Percentiles rank a stretch among this genome's conserved stretches.
Conservation (phyloP, 2,113 vertebrate genomes). For the Scomber colias region DNA sequence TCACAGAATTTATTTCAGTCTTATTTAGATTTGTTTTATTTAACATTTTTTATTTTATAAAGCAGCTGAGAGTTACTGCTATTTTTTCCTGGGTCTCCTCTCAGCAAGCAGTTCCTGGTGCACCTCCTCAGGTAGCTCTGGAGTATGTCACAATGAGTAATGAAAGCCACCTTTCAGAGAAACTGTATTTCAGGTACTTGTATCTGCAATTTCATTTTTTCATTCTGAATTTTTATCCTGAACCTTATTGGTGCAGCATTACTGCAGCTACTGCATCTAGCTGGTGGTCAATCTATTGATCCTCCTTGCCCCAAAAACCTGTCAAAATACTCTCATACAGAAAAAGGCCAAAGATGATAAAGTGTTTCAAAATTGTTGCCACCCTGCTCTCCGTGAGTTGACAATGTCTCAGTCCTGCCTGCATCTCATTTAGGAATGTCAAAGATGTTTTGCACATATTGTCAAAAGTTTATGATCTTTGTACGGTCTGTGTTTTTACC, state of each 20-base stretch:
- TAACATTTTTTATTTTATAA: too few species aligned
- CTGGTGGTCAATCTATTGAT: not conserved
- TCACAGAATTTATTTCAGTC: too few species aligned
- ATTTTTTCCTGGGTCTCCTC: slow-evolving; percentile 11
- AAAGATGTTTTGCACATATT: not conserved
- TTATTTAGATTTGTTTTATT: too few species aligned
- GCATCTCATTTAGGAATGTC: too few species aligned
- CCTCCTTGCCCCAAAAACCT: not conserved
- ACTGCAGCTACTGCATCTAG: not conserved
- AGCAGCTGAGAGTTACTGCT: slow-evolving; percentile 4
- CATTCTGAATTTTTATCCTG: not conserved
- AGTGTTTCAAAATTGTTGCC: too few species aligned
- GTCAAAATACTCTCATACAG: not conserved
- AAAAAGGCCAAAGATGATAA: not conserved
- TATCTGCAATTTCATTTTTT: not conserved
- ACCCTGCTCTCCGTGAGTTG: not conserved
- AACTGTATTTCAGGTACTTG: not conserved
- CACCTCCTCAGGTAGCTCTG: not conserved
- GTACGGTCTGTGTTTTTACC: not conserved
- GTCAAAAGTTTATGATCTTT: not conserved
- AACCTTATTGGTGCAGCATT: not conserved
- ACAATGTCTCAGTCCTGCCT: not conserved
- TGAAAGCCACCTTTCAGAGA: not conserved
- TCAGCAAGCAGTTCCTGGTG: not conserved
- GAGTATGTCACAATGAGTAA: not conserved